Percentiles rank a stretch among this genome's conserved stretches.
Conservation (phyloP, 2,797 vertebrate genomes). For the Ptychobarbus kaznakovi region DNA sequence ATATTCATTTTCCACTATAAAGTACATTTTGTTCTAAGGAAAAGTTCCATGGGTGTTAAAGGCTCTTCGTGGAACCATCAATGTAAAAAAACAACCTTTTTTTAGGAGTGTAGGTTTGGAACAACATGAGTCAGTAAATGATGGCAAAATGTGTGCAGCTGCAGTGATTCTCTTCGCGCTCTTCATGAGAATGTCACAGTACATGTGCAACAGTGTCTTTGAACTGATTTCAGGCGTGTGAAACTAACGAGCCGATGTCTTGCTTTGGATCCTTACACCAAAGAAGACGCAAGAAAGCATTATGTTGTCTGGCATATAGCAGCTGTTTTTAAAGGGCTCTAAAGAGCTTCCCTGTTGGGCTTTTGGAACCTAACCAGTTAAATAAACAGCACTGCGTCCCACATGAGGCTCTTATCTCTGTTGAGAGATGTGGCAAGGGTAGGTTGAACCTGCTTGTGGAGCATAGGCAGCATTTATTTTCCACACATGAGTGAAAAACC, state of each 20-base stretch:
- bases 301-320: conserved; percentile 41
- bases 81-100: neutral
- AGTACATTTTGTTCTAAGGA: neutral
- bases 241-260: conserved; percentile 56
- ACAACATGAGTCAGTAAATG: neutral
- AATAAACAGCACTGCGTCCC: conserved; percentile 14
- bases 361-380: conserved; percentile 35
- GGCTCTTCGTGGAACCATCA: neutral
- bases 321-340: conserved; percentile 37
- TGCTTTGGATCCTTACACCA: conserved; percentile 37
- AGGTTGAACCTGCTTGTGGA: conserved; percentile 11
- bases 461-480: conserved; percentile 38
- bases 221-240: conserved; percentile 20
- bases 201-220: conserved; percentile 22
- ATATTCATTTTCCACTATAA: neutral
- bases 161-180: neutral
- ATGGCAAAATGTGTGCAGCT: neutral
- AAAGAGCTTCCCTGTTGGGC: conserved; percentile 38
- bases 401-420: conserved; percentile 39
- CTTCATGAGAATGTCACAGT: neutral
- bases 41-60: neutral
- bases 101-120: neutral
- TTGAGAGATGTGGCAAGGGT: conserved; percentile 35
- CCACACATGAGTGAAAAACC: conserved; percentile 40
- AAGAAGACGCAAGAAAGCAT: conserved; percentile 22